Percentiles rank a stretch among this genome's conserved stretches.
Conservation (phyloP, 2,797 vertebrate species). For the Oophaga sylvatica region DNA sequence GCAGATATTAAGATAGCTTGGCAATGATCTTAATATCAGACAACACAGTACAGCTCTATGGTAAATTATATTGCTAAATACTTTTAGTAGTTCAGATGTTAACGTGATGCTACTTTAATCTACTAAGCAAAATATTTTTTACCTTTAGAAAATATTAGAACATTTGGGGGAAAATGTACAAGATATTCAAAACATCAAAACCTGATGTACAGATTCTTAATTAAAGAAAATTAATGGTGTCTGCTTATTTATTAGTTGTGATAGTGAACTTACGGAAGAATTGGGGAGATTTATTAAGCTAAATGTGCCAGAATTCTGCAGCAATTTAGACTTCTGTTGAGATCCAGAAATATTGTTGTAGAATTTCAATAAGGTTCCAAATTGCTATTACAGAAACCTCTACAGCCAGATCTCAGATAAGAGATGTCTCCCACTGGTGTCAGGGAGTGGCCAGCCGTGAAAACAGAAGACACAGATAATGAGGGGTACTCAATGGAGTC, state of each 20-base stretch:
- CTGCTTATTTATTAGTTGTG: not conserved
- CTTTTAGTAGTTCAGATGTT: slow-evolving; percentile 15
- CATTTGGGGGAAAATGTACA: not conserved
- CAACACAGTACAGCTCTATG: slow-evolving; percentile 32
- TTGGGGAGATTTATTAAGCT: too few relatives aligned
- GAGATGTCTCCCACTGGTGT: too few relatives aligned
- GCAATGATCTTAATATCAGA: slow-evolving; percentile 41
- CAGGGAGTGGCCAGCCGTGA: too few relatives aligned
- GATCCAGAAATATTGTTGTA: too few relatives aligned
- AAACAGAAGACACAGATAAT: too few relatives aligned
- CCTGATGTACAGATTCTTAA: not conserved
- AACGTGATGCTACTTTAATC: slow-evolving; percentile 30
- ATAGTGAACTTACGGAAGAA: not conserved
- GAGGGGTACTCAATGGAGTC: too few relatives aligned
- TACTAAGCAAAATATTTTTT: slow-evolving; percentile 12
- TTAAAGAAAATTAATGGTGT: not conserved
- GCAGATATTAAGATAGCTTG: slow-evolving; percentile 51
- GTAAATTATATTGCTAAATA: slow-evolving; percentile 33
- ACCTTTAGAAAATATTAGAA: not conserved
- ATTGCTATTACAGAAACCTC: too few relatives aligned
- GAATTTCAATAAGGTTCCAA: too few relatives aligned
- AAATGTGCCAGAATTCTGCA: not conserved
- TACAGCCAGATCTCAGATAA: too few relatives aligned
- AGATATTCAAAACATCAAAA: not conserved
- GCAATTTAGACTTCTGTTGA: not conserved